phyloP scores from a whole-genome alignment of 2,888 invertebrate genomes.

The Netelia inedita region DNA sequence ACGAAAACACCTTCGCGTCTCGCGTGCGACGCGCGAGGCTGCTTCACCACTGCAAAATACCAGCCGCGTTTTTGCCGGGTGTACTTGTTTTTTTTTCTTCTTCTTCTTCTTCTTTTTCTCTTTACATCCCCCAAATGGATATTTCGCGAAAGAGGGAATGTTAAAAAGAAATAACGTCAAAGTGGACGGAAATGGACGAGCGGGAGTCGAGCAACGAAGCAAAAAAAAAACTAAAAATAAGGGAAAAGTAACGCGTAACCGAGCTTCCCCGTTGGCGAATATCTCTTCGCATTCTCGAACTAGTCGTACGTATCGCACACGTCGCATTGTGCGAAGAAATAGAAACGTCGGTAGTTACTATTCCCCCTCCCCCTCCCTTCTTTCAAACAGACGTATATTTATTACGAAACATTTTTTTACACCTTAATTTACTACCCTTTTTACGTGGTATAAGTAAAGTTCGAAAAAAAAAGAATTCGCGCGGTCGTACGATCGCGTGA shows the following conservation, averaged over 20 bases:
- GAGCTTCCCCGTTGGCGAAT: constrained; percentile 44
- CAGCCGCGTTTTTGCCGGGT: constrained; percentile 30
- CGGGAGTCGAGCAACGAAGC: constrained; percentile 33
- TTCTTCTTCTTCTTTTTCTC: not conserved
- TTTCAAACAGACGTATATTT: not conserved
- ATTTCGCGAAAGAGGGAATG: constrained; percentile 67
- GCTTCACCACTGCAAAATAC: not conserved
- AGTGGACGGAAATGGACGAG: constrained; percentile 64
- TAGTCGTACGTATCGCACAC: not conserved
- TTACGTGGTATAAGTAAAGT: not conserved
- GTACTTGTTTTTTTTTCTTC: constrained; percentile 55
- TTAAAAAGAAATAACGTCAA: constrained; percentile 72
- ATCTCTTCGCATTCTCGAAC: not conserved
- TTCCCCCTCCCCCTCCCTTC: not conserved
- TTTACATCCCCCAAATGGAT: constrained; percentile 60
- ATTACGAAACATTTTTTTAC: not conserved
- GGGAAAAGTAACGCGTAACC: constrained; percentile 16
- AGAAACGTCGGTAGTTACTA: not conserved
- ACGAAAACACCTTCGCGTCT: constrained; percentile 33
- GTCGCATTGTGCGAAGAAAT: constrained; percentile 21
- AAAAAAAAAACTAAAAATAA: not conserved
- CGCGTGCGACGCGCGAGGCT: constrained; percentile 4
- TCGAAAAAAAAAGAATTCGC: not conserved
- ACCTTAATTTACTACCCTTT: constrained; percentile 51
- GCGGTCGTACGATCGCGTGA: constrained; percentile 46